phyloP scores from a whole-genome alignment of 2,888 invertebrate species.

The Iphiclides podalirius region DNA sequence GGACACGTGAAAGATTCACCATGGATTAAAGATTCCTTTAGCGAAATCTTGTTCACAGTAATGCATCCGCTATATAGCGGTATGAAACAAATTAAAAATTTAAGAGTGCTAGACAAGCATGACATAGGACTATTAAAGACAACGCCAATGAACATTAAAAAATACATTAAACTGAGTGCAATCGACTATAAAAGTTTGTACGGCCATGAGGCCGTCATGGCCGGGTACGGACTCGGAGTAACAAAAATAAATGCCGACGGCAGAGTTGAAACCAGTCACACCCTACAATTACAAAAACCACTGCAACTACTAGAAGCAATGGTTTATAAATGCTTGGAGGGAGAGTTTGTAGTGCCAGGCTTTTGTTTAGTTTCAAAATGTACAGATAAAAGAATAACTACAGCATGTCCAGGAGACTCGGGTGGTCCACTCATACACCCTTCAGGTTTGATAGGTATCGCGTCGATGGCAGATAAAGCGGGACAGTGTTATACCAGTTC shows the following conservation, averaged over 20 bases:
- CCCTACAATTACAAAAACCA: conserved; percentile 1
- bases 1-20: not conserved
- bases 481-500: not conserved
- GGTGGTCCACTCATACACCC: conserved; percentile 13
- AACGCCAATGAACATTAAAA: conserved; percentile 3
- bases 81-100: no score
- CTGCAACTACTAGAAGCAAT: conserved; percentile 6
- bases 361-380: conserved; percentile 9
- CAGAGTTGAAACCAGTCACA: not conserved
- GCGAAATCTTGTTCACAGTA: no score
- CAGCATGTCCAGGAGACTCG: conserved; percentile 7
- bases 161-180: no score
- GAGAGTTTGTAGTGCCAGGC: not conserved
- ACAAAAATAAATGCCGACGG: no score
- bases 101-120: not conserved
- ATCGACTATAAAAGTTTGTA: not conserved
- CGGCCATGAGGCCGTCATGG: conserved; percentile 3
- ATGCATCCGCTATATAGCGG: no score
- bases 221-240: conserved; percentile 2
- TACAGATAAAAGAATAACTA: not conserved
- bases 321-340: not conserved
- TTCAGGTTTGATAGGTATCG: conserved; percentile 6
- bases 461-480: not conserved
- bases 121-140: no score
- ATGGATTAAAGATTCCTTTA: not conserved